Evolutionary conservation across 2,113 vertebrate genomes (phyloP).

Genomic region (Poeciliopsis retropinna): DNA sequence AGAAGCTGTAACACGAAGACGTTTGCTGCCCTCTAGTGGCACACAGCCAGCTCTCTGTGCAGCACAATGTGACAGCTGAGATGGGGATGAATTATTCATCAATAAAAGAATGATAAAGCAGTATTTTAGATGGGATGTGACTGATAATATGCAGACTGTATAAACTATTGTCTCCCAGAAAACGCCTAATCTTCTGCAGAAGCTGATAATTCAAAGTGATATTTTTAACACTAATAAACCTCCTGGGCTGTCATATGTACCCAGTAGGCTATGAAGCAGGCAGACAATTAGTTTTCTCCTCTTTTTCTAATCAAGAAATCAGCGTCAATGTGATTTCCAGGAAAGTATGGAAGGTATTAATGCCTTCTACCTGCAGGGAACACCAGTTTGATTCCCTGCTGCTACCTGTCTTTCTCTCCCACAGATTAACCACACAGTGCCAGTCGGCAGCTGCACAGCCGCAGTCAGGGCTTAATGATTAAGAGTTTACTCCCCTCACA

Average conservation of each 20-base stretch:
- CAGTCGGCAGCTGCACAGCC: constrained; percentile 44
- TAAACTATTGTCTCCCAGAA: constrained; percentile 27
- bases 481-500: constrained; percentile 56
- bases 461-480: constrained; percentile 75
- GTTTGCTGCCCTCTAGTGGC: constrained; percentile 76
- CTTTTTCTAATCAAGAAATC: constrained; percentile 8
- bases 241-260: not conserved
- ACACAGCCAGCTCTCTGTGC: constrained; percentile 2
- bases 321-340: not conserved
- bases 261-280: not conserved
- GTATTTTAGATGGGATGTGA: constrained; percentile 54
- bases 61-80: constrained; percentile 6
- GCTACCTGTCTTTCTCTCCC: constrained; percentile 7
- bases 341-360: too few relatives aligned
- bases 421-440: constrained; percentile 52
- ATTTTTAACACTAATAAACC: not conserved
- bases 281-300: not conserved
- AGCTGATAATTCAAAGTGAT: constrained; percentile 29
- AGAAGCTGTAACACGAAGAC: constrained; percentile 19
- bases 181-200: constrained; percentile 24
- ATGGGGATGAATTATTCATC: constrained; percentile 59
- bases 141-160: constrained; percentile 40
- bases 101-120: constrained; percentile 46
- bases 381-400: constrained; percentile 7
- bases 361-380: not conserved